Evolutionary conservation across 2,797 vertebrate genomes (phyloP), one percentile per base, ranked within the genome.

Genomic region (Knipowitschia caucasica): DNA sequence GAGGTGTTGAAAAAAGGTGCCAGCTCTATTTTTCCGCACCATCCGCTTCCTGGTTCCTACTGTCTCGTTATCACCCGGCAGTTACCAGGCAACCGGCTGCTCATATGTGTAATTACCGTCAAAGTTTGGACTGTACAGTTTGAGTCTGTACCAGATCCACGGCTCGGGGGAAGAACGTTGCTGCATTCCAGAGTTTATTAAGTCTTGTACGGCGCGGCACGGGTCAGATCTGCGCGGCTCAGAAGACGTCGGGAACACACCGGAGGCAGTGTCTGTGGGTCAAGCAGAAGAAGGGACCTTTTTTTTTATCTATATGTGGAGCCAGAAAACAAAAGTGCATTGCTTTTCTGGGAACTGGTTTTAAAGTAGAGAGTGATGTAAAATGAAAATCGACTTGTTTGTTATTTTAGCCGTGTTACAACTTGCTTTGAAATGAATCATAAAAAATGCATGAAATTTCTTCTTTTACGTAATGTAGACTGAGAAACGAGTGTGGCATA

Each of bases 241-340:
- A 1, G 3, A n/a, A n/a, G 15, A 47, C 31, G 17, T 25, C 21
- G 50, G 56, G 61, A 60, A 71, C 55, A 14, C 44, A n/a, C 42
- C n/a, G 0, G 38, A 50, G 17, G 29, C 39, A 9, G 29, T 8
- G 49, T 53, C 53, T 36, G 51, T 58, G 51, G 30, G 15, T 23
- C 53, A 62, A 18, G 55, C 50, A 67, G 50, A 8, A 8, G 10
- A 51, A 5, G 46, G 3, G n/a, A n/a, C n/a, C n/a, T n/a, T n/a
- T n/a, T n/a, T n/a, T n/a, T n/a, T n/a, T n/a, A n/a, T n/a, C n/a
- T n/a, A n/a, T n/a, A n/a, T n/a, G n/a, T n/a, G n/a, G n/a, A n/a
- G n/a, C n/a, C n/a, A n/a, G n/a, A n/a, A n/a, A n/a, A n/a, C n/a
- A n/a, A n/a, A n/a, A n/a, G n/a, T n/a, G n/a, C n/a, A n/a, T n/a